Base-by-base conservation (phyloP, 2,797 vertebrate genomes). In the Gastrophryne carolinensis region DNA sequence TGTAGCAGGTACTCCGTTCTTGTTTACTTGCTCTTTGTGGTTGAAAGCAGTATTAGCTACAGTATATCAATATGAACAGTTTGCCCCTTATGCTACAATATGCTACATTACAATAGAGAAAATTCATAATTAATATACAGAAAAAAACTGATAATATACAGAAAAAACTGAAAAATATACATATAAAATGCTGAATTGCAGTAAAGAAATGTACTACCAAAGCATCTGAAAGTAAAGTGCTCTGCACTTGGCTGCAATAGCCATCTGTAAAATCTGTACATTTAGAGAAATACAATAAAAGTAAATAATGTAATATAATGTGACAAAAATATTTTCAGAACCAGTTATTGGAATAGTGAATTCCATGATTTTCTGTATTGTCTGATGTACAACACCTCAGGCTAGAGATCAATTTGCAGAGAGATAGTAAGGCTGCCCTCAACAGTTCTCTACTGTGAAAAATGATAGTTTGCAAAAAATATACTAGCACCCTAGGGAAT, bases 291-390 rank as follows among this genome's bases (percentile, higher is more conserved):
- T 70, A n/a, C 24, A 54, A 9, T 61, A 66, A 71, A 70, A 44
- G 27, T 75, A 49, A 56, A 50, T 8, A 24, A 47, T 58, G 63
- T 66, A 61, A 50, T 72, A 35, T 67, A 29, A n/a, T 81, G 17
- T 58, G 79, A 57, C 73, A 83, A 66, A 29, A 84, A 75, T 49
- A 76, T 82, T 9, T 79, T 63, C 27, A 39, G 41, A n/a, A n/a
- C 75, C 75, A 6, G 56, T 79, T 66, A 64, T 1, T 53, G 60
- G 35, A 58, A 73, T 74, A 64, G 77, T 13, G 79, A 82, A 78
- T 71, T 69, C 49, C 64, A 50, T 32, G 47, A 71, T 69, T 53
- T 80, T 29, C 78, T 82, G 50, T 35, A 62, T 21, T 72, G 53
- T 27, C 21, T 47, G 52, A 80, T 61, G 56, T 19, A 29, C 60